Evolutionary conservation across 2,113 vertebrate species (phyloP).

Genomic region (Hemibagrus wyckioides): DNA sequence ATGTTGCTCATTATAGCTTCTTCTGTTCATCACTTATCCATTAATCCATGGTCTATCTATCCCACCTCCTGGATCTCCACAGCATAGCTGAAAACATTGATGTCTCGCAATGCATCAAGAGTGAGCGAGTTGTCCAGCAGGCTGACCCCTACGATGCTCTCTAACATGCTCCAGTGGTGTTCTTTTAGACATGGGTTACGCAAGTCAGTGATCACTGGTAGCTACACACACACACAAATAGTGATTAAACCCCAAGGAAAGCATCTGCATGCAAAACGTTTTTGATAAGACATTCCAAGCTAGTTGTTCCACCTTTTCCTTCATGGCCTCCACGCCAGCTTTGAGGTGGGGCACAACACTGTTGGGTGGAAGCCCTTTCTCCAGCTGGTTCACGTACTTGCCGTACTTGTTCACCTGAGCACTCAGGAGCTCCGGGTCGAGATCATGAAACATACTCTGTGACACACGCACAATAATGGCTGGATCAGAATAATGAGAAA

Average conservation of each 20-base stretch:
- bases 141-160: constrained; percentile 66
- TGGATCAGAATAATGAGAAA: not conserved
- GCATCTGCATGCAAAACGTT: not conserved
- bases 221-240: constrained; percentile 57
- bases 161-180: constrained; percentile 76
- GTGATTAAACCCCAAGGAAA: not conserved
- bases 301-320: constrained; percentile 71
- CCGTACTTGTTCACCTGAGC: constrained; percentile 76
- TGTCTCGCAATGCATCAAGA: constrained; percentile 69
- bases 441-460: constrained; percentile 74
- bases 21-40: not conserved
- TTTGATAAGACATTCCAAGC: not conserved
- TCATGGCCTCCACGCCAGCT: constrained; percentile 76
- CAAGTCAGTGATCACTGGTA: constrained; percentile 79
- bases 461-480: not conserved
- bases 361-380: constrained; percentile 81
- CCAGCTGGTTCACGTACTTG: constrained; percentile 78
- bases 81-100: constrained; percentile 72
- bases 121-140: constrained; percentile 69
- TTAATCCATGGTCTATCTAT: not conserved
- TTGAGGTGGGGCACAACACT: constrained; percentile 75
- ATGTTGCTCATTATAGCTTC: not conserved
- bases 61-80: constrained; percentile 75
- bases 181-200: constrained; percentile 78
- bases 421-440: constrained; percentile 79